Base-by-base conservation (phyloP, 53 echinoderm and acorn worm genomes). In the Actinopyga echinites region DNA sequence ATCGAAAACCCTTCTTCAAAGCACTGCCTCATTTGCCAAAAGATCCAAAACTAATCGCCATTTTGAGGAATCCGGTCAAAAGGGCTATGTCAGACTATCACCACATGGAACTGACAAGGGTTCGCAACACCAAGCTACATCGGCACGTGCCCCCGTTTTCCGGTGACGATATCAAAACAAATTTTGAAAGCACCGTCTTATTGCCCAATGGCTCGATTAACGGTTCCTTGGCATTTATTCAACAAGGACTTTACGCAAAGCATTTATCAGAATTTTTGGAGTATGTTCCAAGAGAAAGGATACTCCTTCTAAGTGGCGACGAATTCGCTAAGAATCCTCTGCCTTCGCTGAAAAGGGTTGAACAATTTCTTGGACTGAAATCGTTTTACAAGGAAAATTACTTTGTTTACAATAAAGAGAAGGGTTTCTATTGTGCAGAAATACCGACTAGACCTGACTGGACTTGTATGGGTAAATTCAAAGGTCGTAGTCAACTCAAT, bases 21-120 rank as follows among this genome's bases (percentile, higher is more conserved):
- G 36, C 83, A 40, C 31, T 82, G 52, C 54, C 82, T 30, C 44
- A 74, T 56, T 49, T 87, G 3, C 25, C 82, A 4, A 13, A 29
- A 6, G 19, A 42, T 15, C 71, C 67, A 21, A 87, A 83, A 26
- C 43, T 87, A 40, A 28, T 87, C 8, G 83, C 73, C 34, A 82
- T 87, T 30, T 30, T 87, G 36, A 82, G 87, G 8, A 73, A 87
- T 44, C 87, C 87, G 38, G 83, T 63, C 2, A 56, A 82, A 31
- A 82, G 87, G 30, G 83, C 83, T 0, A 38, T 87, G 6, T 87
- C 87, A 12, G 87, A 87, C 53, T 87, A 87, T 29, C 4, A 20
- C 21, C 87, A 87, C 52, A 57, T 42, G 24, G 43, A 82, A 8
- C 40, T 60, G 2, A 45, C 54, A 17, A 21, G 75, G 4, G 10